Base-by-base conservation (phyloP, 2,888 invertebrate species). In the Colostygia pectinataria region DNA sequence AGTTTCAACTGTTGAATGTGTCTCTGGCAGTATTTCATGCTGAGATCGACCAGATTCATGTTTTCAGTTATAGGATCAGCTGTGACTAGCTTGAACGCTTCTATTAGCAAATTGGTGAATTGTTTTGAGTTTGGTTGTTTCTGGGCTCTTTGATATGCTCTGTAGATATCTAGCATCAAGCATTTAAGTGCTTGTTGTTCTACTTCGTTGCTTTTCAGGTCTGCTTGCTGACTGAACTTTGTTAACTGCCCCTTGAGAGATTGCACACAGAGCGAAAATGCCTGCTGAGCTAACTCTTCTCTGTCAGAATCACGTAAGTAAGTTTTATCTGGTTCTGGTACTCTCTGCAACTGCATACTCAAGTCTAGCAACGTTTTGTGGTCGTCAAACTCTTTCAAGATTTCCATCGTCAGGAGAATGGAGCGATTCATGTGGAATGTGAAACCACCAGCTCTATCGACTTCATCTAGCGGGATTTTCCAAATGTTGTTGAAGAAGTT, bases 401-500 rank as follows among this genome's bases (percentile, higher is more conserved):
- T 93, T 76, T 97, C 95, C 84, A 98, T 92, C 4, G 97, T 91
- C 23, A 98, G 92, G 13, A 94, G 91, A 1, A 97, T 93, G 58
- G 96, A 96, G 49, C 96, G 93, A 57, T 94, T 95, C 94, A 98
- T 96, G 73, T 98, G 98, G 24, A 96, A 94, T 0, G 97, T 95
- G 74, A 99, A 96, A 57, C 97, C 96, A 2, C 98, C 98, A 0
- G 97, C 94, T 53, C 98, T 92, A 73, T 98, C 98, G 29, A 98
- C 95, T 90, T 99, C 98, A 49, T 93, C 93, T 1, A 94, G 92
- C 0, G 97, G 98, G 74, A 97, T 97, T 61, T 97, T 92, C 98
- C 98, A 98, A 46, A 98, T 95, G 36, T 97, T 96, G 85, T 97
- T 96, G 66, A 98, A 98, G 71, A 98, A 97, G 79, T 98, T 98